These are phyloP conservation scores for Protodeltote pygarga DNA, from an alignment of 2,888 invertebrate species.

Conservation along the genomic window DNA sequence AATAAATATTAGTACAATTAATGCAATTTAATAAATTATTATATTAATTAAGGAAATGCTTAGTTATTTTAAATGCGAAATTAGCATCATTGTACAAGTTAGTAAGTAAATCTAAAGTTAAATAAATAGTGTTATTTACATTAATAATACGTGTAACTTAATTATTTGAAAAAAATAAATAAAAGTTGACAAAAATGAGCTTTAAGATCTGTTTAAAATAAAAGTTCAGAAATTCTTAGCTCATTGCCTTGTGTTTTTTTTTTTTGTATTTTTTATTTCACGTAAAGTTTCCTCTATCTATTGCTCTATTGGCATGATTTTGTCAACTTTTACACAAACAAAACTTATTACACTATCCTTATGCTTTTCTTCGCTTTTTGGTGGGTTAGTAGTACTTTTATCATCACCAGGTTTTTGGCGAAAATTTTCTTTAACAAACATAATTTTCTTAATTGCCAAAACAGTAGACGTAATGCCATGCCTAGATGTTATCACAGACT, in stretches of 20 bases:
- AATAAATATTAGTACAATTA: conserved; percentile 77
- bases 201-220: conserved; percentile 1
- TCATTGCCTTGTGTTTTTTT: conserved; percentile 6
- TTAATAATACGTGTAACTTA: conserved; percentile 49
- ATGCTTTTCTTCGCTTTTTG: conserved; percentile 13
- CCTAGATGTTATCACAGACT: conserved; percentile 4
- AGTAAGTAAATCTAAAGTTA: conserved; percentile 64
- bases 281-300: conserved; percentile 6
- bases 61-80: conserved; percentile 79
- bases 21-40: conserved; percentile 69
- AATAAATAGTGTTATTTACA: conserved; percentile 81
- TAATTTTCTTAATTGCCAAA: too few species aligned
- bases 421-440: neutral
- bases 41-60: conserved; percentile 65
- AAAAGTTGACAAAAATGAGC: conserved; percentile 46
- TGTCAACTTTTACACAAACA: conserved; percentile 42
- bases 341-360: conserved; percentile 44
- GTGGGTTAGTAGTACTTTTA: conserved; percentile 32
- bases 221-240: neutral
- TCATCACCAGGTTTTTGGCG: neutral
- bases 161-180: conserved; percentile 45
- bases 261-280: conserved; percentile 23
- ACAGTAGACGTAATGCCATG: neutral
- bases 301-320: conserved; percentile 12
- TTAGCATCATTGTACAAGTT: conserved; percentile 75